Evolutionary conservation across 2,888 invertebrate species (phyloP).

Genomic region (Amblyjoppa proteus): DNA sequence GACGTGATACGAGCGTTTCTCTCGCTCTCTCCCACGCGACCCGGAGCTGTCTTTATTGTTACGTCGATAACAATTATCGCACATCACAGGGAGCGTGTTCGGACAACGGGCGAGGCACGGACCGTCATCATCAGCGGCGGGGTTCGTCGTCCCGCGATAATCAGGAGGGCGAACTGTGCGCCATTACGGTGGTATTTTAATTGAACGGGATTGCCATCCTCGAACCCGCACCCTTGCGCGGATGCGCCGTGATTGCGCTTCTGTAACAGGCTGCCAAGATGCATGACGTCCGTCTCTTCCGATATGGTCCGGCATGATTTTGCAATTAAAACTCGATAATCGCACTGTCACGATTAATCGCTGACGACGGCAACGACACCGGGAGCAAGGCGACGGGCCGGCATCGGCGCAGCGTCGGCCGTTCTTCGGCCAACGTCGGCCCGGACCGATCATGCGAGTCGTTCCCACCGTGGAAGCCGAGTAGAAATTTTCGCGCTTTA

Average conservation of each 20-base stretch:
- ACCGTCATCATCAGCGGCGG: constrained; percentile 25
- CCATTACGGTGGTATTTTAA: constrained; percentile 45
- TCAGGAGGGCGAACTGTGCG: constrained; percentile 46
- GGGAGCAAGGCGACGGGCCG: too few species aligned
- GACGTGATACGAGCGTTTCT: constrained; percentile 9
- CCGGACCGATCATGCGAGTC: too few species aligned
- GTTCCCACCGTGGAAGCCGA: too few species aligned
- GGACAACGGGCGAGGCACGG: constrained; percentile 22
- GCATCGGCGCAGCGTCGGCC: too few species aligned
- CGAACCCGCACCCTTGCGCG: not conserved
- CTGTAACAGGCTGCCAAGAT: constrained; percentile 12
- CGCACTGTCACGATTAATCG: not conserved
- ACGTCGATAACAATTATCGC: constrained; percentile 66
- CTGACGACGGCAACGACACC: not conserved
- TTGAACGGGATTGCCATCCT: constrained; percentile 45
- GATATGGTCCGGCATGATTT: not conserved
- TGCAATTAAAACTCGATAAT: constrained; percentile 7
- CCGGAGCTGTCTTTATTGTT: constrained; percentile 61
- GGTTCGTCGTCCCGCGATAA: constrained; percentile 49
- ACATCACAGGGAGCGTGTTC: constrained; percentile 1
- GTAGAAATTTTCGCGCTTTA: too few species aligned
- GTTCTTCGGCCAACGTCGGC: too few species aligned
- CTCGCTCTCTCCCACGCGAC: constrained; percentile 3
- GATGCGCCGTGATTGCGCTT: not conserved
- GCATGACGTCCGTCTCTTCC: constrained; percentile 19